Base-by-base conservation (phyloP, 2,797 vertebrate genomes). In the Nyctibius grandis region DNA sequence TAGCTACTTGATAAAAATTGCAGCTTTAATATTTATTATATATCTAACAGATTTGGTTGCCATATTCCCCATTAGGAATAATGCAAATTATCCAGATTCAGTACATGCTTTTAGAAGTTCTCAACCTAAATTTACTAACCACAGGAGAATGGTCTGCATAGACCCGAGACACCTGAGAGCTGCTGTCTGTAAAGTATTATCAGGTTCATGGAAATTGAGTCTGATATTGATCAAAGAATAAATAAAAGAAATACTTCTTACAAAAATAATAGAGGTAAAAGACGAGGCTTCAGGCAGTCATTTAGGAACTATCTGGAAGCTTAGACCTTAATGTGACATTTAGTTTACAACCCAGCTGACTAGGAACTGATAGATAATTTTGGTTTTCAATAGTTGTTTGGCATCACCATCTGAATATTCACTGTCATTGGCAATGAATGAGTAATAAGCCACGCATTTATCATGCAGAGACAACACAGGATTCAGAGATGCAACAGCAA, bases 361-460 rank as follows among this genome's bases (percentile, higher is more conserved):
- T 72, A 72, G 79, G 76, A 90, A 48, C 74, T 60, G 94, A 92
- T 94, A 93, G 96, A 94, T 97, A 96, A 97, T 94, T 97, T 92
- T 79, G 82, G 88, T 88, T 91, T 97, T 96, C 93, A 78, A 91
- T 98, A 90, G 89, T 77, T 96, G 94, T 81, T 97, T 98, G 97
- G 94, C 97, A 90, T 76, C 84, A 38, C 92, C 91, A 93, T 89
- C 95, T 4, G 80, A 93, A 69, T 75, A 96, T 84, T 96, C 82
- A 80, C 84, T 89, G 93, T 89, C 91, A 40, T 6, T 94, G 79
- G 83, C 94, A 94, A 21, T 16, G 97, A 95, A 83, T 96, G 96
- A 96, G 88, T 96, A 96, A 94, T 94, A 92, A 95, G 78, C 40
- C 18, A 14, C 33, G 82, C 70, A 73, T 36, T 96, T 93, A 75